Evolutionary conservation across 2,797 vertebrate species (phyloP).

Genomic region (Leptoclinus maculatus): DNA sequence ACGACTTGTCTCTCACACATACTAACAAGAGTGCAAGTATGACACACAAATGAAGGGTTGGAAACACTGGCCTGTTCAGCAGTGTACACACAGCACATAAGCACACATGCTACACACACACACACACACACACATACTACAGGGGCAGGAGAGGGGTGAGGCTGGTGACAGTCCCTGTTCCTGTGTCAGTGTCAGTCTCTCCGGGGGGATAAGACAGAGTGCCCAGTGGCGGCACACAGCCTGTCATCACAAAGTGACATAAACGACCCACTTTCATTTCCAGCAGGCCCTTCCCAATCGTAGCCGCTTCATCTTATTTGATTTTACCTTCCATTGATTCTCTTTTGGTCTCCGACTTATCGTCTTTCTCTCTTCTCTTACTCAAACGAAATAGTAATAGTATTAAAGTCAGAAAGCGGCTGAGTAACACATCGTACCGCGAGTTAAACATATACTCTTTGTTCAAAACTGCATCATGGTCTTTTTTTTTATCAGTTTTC

Average conservation of each 20-base stretch:
- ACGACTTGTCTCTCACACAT: conserved; percentile 21
- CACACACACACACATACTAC: conserved; percentile 23
- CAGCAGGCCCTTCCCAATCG: conserved; percentile 4
- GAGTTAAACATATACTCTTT: neutral
- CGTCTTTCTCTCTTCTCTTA: neutral
- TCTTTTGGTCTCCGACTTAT: neutral
- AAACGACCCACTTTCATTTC: conserved; percentile 66
- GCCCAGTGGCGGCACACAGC: conserved; percentile 62
- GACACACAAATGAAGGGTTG: conserved; percentile 53
- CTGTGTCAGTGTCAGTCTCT: conserved; percentile 69
- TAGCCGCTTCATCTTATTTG: conserved; percentile 10
- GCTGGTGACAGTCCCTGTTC: conserved; percentile 69
- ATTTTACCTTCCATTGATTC: conserved; percentile 20
- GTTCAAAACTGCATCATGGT: neutral
- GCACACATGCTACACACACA: conserved; percentile 9
- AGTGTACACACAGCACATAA: neutral
- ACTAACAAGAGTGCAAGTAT: conserved; percentile 34
- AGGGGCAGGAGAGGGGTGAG: conserved; percentile 34
- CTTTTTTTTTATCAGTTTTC: neutral
- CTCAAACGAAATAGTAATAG: conserved; percentile 3
- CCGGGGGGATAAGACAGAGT: conserved; percentile 61
- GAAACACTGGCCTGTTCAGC: conserved; percentile 32
- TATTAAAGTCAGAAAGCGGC: neutral
- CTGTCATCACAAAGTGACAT: conserved; percentile 76
- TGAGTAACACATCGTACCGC: neutral